Evolutionary conservation across 2,113 vertebrate species (phyloP).

Genomic region (Scolopax mira): DNA sequence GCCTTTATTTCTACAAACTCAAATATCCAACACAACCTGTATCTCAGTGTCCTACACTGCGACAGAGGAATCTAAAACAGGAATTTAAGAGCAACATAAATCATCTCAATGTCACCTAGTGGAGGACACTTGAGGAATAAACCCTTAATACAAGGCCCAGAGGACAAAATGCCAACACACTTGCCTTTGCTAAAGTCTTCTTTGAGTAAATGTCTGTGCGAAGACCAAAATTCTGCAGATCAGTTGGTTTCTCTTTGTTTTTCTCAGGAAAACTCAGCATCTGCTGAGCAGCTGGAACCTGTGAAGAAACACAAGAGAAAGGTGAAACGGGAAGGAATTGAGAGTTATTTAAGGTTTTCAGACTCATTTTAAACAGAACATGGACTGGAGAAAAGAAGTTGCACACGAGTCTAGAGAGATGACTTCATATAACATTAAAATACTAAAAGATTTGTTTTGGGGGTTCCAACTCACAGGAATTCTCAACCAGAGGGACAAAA

Average conservation of each 20-base stretch:
- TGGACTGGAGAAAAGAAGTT: accelerated
- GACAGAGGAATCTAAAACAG: background rate
- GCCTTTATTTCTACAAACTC: background rate
- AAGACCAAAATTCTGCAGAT: slow-evolving; percentile 95
- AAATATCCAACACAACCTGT: background rate
- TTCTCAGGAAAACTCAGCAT: slow-evolving; percentile 95
- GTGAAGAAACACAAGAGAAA: background rate
- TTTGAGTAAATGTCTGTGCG: slow-evolving; percentile 93
- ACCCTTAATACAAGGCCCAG: background rate
- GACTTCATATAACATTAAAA: accelerated
- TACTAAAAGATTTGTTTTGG: background rate
- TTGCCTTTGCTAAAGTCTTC: slow-evolving; percentile 90
- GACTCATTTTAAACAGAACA: background rate
- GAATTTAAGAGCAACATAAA: background rate
- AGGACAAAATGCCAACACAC: background rate
- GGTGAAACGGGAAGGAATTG: background rate
- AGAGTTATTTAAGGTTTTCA: background rate
- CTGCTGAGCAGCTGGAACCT: slow-evolving; percentile 92
- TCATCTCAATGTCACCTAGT: accelerated
- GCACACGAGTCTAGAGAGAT: accelerated
- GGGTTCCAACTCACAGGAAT: background rate
- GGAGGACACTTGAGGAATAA: background rate
- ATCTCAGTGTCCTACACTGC: accelerated
- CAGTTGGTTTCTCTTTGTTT: slow-evolving; percentile 89
- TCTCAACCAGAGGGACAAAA: background rate